Evolutionary conservation across 2,797 vertebrate species (phyloP).

Genomic region (Sus cebifrons): DNA sequence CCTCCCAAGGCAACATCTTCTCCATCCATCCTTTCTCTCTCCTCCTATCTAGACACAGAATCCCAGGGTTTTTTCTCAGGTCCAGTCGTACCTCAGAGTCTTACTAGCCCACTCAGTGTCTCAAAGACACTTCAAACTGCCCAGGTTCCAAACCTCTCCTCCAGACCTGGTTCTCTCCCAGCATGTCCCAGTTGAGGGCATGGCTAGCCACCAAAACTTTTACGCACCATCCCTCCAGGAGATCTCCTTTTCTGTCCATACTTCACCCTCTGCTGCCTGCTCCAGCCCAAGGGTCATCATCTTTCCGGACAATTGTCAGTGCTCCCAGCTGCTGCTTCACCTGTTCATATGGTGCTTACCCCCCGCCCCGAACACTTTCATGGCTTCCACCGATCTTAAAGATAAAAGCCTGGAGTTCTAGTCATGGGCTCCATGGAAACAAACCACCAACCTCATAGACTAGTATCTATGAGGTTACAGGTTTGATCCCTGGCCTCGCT

Average conservation of each 20-base stretch:
- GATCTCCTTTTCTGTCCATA: background rate
- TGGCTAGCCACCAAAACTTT: background rate
- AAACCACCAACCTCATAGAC: too few species aligned
- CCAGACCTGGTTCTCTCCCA: too few species aligned
- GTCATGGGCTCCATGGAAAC: too few species aligned
- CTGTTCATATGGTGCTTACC: background rate
- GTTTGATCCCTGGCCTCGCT: too few species aligned
- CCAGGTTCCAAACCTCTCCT: background rate
- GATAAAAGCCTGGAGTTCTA: too few species aligned
- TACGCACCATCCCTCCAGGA: background rate
- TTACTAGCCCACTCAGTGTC: background rate
- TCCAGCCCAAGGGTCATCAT: background rate
- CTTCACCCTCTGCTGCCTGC: background rate
- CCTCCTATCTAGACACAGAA: too few species aligned
- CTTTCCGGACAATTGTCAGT: background rate
- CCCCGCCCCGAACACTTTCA: too few species aligned
- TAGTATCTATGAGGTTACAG: too few species aligned
- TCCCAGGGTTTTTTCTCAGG: background rate
- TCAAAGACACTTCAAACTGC: background rate
- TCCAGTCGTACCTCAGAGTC: too few species aligned
- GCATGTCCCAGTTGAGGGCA: background rate
- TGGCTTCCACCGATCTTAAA: background rate
- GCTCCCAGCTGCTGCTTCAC: too few species aligned
- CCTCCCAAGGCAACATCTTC: background rate
- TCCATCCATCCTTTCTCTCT: too few species aligned